Evolutionary conservation across 2,797 vertebrate genomes (phyloP).

Genomic region (Peromyscus eremicus): DNA sequence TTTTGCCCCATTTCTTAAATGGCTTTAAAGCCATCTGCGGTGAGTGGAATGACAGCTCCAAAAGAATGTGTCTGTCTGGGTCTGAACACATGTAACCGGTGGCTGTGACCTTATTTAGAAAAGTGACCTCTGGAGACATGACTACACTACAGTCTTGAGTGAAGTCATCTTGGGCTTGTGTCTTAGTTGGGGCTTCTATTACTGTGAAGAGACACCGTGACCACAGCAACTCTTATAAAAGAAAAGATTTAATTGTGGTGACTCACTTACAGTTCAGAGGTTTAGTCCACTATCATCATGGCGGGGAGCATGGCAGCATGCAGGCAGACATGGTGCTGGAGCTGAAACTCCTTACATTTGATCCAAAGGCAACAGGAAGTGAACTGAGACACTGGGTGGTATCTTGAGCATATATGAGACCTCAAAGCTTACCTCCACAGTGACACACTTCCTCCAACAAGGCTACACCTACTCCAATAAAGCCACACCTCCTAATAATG

Average conservation of each 20-base stretch:
- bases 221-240: not conserved
- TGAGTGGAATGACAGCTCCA: accelerated
- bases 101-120: not conserved
- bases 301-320: not conserved
- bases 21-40: not conserved
- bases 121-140: not conserved
- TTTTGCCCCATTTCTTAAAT: not conserved
- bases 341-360: not conserved
- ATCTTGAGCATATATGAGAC: not conserved
- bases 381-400: not conserved
- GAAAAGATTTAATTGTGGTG: not conserved
- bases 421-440: not conserved
- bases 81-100: not conserved
- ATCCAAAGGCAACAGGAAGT: not conserved
- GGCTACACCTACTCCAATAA: not conserved
- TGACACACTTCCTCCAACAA: not conserved
- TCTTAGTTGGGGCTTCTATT: not conserved
- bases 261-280: not conserved
- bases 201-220: not conserved
- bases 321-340: not conserved
- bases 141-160: not conserved
- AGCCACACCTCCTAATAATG: not conserved
- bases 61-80: too few species aligned
- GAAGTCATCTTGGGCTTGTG: not conserved
- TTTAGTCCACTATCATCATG: not conserved